These are phyloP conservation scores for Cistogaster globosa DNA, from an alignment of 2,888 invertebrate species.

Conservation along the genomic window DNA sequence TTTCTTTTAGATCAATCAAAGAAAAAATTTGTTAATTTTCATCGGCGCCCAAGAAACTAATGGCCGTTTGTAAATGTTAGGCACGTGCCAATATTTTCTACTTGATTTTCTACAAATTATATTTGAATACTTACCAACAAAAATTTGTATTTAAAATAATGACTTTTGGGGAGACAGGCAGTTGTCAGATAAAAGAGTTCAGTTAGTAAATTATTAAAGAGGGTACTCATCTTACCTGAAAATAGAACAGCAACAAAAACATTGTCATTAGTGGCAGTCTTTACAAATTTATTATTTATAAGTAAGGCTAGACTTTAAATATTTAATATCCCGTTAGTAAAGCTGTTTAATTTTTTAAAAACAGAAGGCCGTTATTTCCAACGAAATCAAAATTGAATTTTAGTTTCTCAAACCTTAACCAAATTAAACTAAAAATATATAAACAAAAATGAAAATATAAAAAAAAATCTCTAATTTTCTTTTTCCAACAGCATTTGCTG, in stretches of 20 bases:
- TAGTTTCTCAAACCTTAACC: too few relatives aligned
- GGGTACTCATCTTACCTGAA: constrained; percentile 45
- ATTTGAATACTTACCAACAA: constrained; percentile 21
- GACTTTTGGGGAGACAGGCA: neutral
- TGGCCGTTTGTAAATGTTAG: constrained; percentile 1
- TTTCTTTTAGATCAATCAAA: neutral
- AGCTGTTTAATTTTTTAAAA: too few relatives aligned
- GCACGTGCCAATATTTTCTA: constrained; percentile 35
- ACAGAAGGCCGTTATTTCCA: too few relatives aligned
- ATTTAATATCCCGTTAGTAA: too few relatives aligned
- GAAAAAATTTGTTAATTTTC: neutral
- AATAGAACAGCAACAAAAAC: constrained; percentile 21
- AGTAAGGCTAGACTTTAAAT: too few relatives aligned
- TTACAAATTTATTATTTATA: too few relatives aligned
- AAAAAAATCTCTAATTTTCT: too few relatives aligned
- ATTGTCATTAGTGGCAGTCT: too few relatives aligned
- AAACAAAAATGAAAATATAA: too few relatives aligned
- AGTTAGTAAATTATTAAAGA: neutral
- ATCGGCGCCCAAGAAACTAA: constrained; percentile 36
- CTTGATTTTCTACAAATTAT: constrained; percentile 7
- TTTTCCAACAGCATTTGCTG: too few relatives aligned
- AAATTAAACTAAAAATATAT: too few relatives aligned
- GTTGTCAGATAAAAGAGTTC: neutral
- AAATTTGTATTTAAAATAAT: neutral
- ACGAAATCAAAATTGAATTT: too few relatives aligned